Percentiles rank a stretch among this genome's conserved stretches.
These are phyloP conservation scores for Collichthys lucidus DNA, from an alignment of 2,113 vertebrate species.

Conservation along the genomic window DNA sequence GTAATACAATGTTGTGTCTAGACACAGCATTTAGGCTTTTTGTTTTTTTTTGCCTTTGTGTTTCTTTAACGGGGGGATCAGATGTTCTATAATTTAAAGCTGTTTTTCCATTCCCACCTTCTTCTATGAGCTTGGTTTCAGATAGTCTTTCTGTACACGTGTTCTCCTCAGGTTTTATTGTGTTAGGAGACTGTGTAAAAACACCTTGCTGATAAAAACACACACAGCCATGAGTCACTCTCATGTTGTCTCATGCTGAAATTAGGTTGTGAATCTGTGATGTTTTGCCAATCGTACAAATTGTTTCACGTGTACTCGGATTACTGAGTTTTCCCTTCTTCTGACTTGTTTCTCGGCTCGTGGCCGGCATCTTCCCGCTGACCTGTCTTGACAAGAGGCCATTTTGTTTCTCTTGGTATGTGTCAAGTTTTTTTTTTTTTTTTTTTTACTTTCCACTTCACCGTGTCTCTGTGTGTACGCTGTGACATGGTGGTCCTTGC, in stretches of 20 bases:
- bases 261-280: slow-evolving; percentile 41
- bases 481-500: slow-evolving; percentile 60
- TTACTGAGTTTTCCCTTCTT: background rate
- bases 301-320: slow-evolving; percentile 5
- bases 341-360: background rate
- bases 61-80: slow-evolving; percentile 38
- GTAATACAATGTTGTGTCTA: slow-evolving; percentile 76
- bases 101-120: slow-evolving; percentile 16
- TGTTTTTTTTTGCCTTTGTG: background rate
- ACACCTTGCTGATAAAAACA: slow-evolving; percentile 44
- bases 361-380: slow-evolving; percentile 28
- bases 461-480: background rate
- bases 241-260: slow-evolving; percentile 38
- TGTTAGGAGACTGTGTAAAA: slow-evolving; percentile 57
- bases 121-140: background rate
- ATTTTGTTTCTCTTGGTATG: slow-evolving; percentile 58
- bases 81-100: slow-evolving; percentile 72
- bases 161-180: slow-evolving; percentile 53
- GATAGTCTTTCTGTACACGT: slow-evolving; percentile 18
- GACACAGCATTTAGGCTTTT: slow-evolving; percentile 50
- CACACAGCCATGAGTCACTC: slow-evolving; percentile 50
- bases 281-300: slow-evolving; percentile 13
- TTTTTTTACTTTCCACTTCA: background rate
- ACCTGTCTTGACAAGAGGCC: slow-evolving; percentile 68
- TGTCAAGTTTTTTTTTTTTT: slow-evolving; percentile 38